Conservation (phyloP, 2,113 vertebrate genomes). For the Ceyx margarethae region DNA sequence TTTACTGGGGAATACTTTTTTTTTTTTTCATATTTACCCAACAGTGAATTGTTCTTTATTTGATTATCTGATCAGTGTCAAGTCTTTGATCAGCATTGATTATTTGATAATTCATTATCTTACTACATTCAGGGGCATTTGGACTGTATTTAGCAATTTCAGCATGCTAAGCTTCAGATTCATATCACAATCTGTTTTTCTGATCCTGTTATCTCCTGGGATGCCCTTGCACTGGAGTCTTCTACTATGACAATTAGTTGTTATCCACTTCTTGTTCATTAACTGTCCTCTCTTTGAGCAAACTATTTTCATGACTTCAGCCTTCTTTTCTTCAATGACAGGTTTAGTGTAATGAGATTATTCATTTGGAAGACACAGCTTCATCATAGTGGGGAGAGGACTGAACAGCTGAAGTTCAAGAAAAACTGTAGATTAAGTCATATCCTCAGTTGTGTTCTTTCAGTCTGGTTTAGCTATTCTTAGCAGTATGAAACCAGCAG, state of each 20-base stretch:
- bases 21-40: background rate
- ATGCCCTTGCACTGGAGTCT: background rate
- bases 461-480: background rate
- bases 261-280: background rate
- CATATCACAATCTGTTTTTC: background rate
- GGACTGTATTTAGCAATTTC: background rate
- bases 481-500: background rate
- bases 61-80: background rate
- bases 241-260: rapidly evolving
- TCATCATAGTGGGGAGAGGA: background rate
- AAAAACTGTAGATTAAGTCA: background rate
- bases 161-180: background rate
- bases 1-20: background rate
- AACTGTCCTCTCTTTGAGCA: background rate
- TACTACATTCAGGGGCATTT: background rate
- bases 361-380: background rate
- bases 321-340: background rate
- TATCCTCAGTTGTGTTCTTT: background rate
- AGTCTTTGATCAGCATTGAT: background rate
- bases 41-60: background rate
- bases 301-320: background rate
- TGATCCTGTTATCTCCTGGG: background rate
- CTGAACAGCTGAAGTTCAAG: background rate
- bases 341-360: rapidly evolving
- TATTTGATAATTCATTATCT: background rate